These are phyloP conservation scores for Nudaria mundana DNA, from an alignment of 2,888 invertebrate species.

Conservation along the genomic window DNA sequence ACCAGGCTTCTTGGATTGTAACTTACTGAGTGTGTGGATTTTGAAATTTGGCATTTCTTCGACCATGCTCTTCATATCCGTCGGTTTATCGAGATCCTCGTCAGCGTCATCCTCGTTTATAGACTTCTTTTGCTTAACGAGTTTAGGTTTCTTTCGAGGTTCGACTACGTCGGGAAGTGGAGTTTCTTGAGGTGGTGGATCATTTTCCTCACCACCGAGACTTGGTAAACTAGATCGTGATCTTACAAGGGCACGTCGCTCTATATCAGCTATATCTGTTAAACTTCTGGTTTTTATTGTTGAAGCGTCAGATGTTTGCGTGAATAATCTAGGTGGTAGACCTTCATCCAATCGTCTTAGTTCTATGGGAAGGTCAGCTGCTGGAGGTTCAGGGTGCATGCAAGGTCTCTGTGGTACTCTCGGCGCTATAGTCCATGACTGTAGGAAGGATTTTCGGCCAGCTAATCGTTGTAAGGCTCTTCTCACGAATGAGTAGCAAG, in stretches of 20 bases:
- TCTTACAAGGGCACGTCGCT: conserved; percentile 85
- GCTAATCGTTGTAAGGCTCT: conserved; percentile 93
- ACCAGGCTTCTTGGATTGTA: conserved; percentile 78
- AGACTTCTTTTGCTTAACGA: conserved; percentile 93
- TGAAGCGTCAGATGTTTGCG: conserved; percentile 79
- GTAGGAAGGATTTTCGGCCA: conserved; percentile 87
- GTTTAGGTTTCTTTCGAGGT: conserved; percentile 85
- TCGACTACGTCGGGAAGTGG: conserved; percentile 54
- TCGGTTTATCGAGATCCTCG: conserved; percentile 83
- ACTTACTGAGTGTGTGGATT: conserved; percentile 64
- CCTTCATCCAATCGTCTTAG: conserved; percentile 86
- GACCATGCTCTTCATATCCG: conserved; percentile 85
- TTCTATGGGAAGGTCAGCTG: conserved; percentile 93
- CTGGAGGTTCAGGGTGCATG: conserved; percentile 88
- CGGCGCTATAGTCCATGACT: conserved; percentile 84
- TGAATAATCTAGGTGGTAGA: conserved; percentile 69
- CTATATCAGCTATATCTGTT: conserved; percentile 89
- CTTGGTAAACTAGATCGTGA: conserved; percentile 89
- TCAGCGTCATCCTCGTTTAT: conserved; percentile 88
- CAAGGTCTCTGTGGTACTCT: conserved; percentile 66
- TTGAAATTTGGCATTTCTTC: conserved; percentile 85
- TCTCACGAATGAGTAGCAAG: conserved; percentile 95
- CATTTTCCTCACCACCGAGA: conserved; percentile 71
- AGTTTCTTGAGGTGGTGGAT: conserved; percentile 46
- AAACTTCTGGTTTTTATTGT: conserved; percentile 91